phyloP scores from a whole-genome alignment of 2,888 invertebrate genomes.

The Epirrita christyi region DNA sequence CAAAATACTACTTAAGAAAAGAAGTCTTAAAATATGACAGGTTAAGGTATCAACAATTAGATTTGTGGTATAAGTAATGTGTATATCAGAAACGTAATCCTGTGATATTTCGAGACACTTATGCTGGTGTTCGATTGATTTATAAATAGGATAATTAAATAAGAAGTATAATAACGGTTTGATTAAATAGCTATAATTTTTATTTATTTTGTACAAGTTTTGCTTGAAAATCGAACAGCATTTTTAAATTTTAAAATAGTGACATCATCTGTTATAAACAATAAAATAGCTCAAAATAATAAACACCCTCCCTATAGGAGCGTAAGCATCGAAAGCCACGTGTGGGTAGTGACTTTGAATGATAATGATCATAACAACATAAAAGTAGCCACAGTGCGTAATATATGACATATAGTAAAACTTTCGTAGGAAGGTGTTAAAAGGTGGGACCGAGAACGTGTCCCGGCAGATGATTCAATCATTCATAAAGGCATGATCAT shows the following conservation, averaged over 20 bases:
- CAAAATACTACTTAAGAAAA: conserved; percentile 72
- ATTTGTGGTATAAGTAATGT: conserved; percentile 61
- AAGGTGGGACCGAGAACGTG: conserved; percentile 77
- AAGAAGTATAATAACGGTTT: too few relatives aligned
- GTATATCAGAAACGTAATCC: background rate
- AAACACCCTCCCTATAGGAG: conserved; percentile 50
- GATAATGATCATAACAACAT: conserved; percentile 82
- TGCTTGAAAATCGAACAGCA: background rate
- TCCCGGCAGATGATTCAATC: conserved; percentile 81
- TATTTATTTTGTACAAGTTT: too few relatives aligned
- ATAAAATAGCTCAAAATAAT: conserved; percentile 47
- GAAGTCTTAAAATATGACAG: conserved; percentile 58
- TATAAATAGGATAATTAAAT: too few relatives aligned
- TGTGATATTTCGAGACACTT: background rate
- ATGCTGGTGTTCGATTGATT: too few relatives aligned
- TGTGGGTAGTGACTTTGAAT: conserved; percentile 77
- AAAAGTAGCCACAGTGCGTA: conserved; percentile 77
- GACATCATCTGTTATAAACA: conserved; percentile 38
- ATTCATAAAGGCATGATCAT: conserved; percentile 81
- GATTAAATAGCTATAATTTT: too few relatives aligned
- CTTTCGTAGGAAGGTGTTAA: conserved; percentile 82
- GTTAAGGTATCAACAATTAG: conserved; percentile 68
- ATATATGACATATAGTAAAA: conserved; percentile 81
- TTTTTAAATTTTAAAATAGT: background rate
- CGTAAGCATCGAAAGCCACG: conserved; percentile 51